Conservation (phyloP, 2,113 vertebrate genomes). For the Columba janthina region DNA sequence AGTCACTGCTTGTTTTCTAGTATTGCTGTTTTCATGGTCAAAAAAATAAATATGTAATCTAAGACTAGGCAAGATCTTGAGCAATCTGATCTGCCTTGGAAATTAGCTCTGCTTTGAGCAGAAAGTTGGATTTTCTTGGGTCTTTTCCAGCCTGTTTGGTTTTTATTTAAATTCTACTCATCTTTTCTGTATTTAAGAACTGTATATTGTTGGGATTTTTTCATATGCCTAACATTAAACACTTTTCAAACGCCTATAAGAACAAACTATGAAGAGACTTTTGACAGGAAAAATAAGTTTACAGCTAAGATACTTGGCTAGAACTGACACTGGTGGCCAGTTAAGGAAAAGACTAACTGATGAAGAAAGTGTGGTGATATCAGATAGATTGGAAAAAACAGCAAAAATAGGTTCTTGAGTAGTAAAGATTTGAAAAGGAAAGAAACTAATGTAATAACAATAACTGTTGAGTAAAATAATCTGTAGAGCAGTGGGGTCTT, state of each 20-base stretch:
- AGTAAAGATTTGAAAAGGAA: neutral
- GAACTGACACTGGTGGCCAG: neutral
- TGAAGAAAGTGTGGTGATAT: neutral
- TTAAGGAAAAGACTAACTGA: neutral
- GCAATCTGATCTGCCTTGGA: neutral
- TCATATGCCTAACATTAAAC: neutral
- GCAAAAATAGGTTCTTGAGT: neutral
- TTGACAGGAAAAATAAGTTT: neutral
- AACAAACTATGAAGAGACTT: neutral
- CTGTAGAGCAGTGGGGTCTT: neutral
- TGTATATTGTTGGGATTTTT: neutral
- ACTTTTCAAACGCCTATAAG: neutral
- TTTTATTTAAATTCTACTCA: neutral
- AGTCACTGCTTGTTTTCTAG: neutral
- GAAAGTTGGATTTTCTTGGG: neutral
- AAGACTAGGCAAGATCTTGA: neutral
- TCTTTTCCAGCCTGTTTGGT: neutral
- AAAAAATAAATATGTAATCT: neutral
- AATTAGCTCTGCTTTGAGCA: neutral
- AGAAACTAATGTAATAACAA: neutral
- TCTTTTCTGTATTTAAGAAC: neutral
- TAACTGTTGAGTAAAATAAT: neutral
- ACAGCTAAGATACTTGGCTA: neutral
- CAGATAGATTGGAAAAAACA: neutral
- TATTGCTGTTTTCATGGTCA: neutral